Conservation (phyloP, 2,797 vertebrate genomes). For the Discoglossus pictus region DNA sequence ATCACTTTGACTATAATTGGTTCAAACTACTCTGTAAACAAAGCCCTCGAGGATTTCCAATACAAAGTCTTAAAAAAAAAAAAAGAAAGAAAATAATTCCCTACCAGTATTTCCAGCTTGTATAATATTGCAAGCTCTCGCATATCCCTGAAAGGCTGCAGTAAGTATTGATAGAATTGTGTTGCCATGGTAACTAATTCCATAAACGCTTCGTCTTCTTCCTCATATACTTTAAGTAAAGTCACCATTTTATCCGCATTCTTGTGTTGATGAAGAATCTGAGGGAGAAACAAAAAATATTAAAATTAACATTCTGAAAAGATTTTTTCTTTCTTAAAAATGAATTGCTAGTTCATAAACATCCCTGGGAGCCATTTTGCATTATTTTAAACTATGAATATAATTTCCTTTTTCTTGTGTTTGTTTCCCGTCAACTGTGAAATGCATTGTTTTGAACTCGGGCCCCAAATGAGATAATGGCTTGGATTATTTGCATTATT, state of each 20-base stretch:
- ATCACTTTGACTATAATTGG: constrained; percentile 39
- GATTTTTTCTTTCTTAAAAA: too few relatives aligned
- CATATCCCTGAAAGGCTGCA: constrained; percentile 93
- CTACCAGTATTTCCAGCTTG: constrained; percentile 90
- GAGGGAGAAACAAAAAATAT: constrained; percentile 47
- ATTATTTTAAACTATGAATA: too few relatives aligned
- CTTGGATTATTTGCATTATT: too few relatives aligned
- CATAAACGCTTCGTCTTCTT: constrained; percentile 86
- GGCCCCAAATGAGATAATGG: too few relatives aligned
- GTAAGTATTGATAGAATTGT: constrained; percentile 88
- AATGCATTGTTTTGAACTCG: too few relatives aligned
- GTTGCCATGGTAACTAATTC: constrained; percentile 86
- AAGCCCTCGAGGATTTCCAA: constrained; percentile 30
- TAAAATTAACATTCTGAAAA: background rate
- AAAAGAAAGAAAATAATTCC: constrained; percentile 50
- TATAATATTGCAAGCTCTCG: constrained; percentile 87
- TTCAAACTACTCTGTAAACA: constrained; percentile 22
- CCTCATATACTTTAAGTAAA: constrained; percentile 83
- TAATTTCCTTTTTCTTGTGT: too few relatives aligned
- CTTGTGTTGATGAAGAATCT: constrained; percentile 83
- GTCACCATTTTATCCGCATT: constrained; percentile 78
- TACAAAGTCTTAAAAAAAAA: constrained; percentile 40
- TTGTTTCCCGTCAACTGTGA: too few relatives aligned
- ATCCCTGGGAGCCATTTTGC: too few relatives aligned
- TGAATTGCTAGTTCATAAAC: too few relatives aligned